phyloP scores from a whole-genome alignment of 2,113 vertebrate genomes.

The Grantiella picta region DNA sequence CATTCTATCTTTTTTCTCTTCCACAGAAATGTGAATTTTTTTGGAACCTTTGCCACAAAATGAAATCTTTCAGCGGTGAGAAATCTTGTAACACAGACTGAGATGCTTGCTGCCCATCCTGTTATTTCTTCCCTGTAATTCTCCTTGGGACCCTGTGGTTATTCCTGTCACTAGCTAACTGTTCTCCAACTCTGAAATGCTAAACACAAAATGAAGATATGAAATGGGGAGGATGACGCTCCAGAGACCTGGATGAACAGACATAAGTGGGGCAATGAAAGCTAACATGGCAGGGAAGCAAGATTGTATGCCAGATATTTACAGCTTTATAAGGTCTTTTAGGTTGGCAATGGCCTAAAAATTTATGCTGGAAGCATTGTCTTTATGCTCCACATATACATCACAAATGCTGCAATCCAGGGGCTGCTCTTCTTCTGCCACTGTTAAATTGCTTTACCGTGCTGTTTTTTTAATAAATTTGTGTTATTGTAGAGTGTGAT shows the following conservation, averaged over 20 bases:
- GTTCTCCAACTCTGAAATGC: not conserved
- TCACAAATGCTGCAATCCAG: not conserved
- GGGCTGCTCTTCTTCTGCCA: not conserved
- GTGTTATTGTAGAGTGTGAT: not conserved
- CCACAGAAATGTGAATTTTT: not conserved
- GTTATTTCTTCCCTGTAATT: not conserved
- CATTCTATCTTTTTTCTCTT: not conserved
- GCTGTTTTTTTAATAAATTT: not conserved
- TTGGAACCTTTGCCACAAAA: not conserved
- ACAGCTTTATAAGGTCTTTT: not conserved
- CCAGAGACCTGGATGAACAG: not conserved
- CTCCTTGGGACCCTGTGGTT: not conserved
- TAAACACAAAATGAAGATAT: not conserved
- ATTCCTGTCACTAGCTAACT: not conserved
- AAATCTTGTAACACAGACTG: not conserved
- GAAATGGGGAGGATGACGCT: not conserved
- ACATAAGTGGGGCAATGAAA: rapidly evolving
- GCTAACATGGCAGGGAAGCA: not conserved
- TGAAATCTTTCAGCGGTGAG: not conserved
- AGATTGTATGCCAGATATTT: not conserved
- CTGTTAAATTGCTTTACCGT: not conserved
- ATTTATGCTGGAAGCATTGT: not conserved
- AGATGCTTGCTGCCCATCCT: not conserved
- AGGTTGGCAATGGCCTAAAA: not conserved
- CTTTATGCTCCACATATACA: not conserved